Conservation (phyloP, 2,797 vertebrate genomes). For the Mycteria americana region DNA sequence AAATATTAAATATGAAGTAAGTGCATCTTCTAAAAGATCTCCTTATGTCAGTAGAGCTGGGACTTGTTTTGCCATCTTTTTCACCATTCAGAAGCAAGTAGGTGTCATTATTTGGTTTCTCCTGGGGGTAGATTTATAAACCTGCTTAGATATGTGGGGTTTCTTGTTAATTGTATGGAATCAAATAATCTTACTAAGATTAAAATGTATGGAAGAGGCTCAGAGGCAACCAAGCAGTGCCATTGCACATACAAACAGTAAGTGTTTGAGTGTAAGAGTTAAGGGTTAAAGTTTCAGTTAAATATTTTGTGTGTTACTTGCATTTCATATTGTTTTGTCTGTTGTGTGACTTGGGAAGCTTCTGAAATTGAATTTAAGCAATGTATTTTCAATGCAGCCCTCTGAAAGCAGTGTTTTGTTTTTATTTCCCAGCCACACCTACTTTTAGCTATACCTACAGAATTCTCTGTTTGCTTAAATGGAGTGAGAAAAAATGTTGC, state of each 20-base stretch:
- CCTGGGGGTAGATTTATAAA: neutral
- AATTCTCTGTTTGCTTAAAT: neutral
- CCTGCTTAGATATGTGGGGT: neutral
- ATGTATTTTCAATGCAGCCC: neutral
- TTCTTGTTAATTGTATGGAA: neutral
- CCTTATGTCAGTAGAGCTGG: neutral
- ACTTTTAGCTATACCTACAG: neutral
- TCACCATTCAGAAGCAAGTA: neutral
- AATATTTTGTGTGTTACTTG: neutral
- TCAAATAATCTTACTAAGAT: neutral
- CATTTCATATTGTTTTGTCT: neutral
- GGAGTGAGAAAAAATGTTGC: neutral
- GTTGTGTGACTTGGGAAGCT: neutral
- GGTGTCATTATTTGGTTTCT: neutral
- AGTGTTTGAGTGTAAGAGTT: neutral
- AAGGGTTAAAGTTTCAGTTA: neutral
- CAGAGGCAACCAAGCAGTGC: neutral
- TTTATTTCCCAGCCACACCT: neutral
- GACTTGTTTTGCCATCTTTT: neutral
- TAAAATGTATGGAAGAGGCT: neutral
- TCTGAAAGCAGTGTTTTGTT: neutral
- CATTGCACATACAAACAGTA: neutral
- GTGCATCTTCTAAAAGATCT: neutral
- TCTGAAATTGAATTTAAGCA: neutral
- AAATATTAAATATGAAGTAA: neutral